Evolutionary conservation across 30 jellyfish, hydroid and myxozoan genomes (phyloP).

Genomic region (Morbakka virulenta): DNA sequence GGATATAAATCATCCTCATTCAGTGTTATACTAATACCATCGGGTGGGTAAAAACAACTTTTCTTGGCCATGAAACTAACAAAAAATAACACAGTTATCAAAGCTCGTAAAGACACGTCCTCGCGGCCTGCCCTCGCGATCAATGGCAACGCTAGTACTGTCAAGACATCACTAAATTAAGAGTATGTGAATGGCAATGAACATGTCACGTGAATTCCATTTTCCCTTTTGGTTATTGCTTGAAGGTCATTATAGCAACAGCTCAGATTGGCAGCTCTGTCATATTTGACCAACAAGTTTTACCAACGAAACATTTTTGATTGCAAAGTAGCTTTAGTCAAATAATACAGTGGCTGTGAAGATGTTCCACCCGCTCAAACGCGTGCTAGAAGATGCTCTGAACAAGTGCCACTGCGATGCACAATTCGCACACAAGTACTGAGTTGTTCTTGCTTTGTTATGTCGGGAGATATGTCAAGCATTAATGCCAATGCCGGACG

Average conservation of each 20-base stretch:
- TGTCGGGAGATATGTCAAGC: slow-evolving; percentile 37
- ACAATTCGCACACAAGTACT: slow-evolving; percentile 43
- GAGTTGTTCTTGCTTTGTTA: slow-evolving; percentile 31
- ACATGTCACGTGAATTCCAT: slow-evolving; percentile 18
- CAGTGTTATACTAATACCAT: no score
- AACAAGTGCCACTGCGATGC: slow-evolving; percentile 5
- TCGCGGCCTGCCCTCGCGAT: no score
- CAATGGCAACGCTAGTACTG: slow-evolving; percentile 30
- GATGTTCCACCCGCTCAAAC: slow-evolving; percentile 26
- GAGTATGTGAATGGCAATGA: slow-evolving; percentile 38
- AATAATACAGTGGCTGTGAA: not conserved
- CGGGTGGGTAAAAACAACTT: no score
- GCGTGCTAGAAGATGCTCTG: slow-evolving; percentile 21
- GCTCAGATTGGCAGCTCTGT: slow-evolving; percentile 15
- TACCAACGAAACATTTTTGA: slow-evolving; percentile 1
- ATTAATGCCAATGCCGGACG: slow-evolving; percentile 45
- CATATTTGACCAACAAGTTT: slow-evolving; percentile 51
- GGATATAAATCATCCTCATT: no score
- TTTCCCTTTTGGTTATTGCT: no score
- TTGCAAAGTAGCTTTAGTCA: slow-evolving; percentile 3
- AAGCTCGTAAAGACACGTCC: no score
- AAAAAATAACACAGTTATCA: no score
- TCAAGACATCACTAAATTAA: slow-evolving; percentile 29
- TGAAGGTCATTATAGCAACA: slow-evolving; percentile 22
- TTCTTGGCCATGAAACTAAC: no score